Evolutionary conservation across 2,888 invertebrate species (phyloP).

Genomic region (Dolichomitus sp.): DNA sequence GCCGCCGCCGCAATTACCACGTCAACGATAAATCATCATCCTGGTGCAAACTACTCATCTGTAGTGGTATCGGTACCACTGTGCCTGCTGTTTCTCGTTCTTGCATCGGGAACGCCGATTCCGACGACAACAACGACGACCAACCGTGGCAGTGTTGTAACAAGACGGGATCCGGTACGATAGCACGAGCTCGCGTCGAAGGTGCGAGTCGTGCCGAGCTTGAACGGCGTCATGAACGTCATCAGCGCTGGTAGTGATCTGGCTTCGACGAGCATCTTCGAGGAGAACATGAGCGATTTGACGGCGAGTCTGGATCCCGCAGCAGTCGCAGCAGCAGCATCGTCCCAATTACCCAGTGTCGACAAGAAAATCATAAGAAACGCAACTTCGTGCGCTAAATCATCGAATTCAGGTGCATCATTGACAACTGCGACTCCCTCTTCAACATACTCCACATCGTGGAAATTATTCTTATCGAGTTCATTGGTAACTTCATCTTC

Average conservation of each 20-base stretch:
- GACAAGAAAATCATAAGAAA: constrained; percentile 20
- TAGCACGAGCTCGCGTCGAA: constrained; percentile 77
- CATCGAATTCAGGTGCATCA: constrained; percentile 41
- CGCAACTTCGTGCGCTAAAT: constrained; percentile 25
- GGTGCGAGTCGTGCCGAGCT: constrained; percentile 83
- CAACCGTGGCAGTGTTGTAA: constrained; percentile 48
- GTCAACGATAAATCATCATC: constrained; percentile 52
- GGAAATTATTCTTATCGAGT: constrained; percentile 43
- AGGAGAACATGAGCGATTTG: constrained; percentile 83
- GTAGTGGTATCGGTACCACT: constrained; percentile 56
- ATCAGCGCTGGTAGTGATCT: constrained; percentile 80
- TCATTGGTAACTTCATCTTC: constrained; percentile 54
- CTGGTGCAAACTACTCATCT: constrained; percentile 21
- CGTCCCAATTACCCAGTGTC: constrained; percentile 28
- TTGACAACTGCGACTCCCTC: constrained; percentile 37
- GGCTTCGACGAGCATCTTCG: constrained; percentile 82
- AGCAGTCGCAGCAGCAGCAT: constrained; percentile 52
- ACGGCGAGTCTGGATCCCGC: constrained; percentile 58
- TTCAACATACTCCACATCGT: constrained; percentile 54
- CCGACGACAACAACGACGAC: constrained; percentile 49
- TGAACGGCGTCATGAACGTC: constrained; percentile 81
- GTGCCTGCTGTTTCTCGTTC: constrained; percentile 60
- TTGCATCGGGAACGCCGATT: constrained; percentile 53
- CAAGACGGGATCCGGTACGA: constrained; percentile 65
- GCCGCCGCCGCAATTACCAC: constrained; percentile 32